A percentile compares a stretch with the other conserved stretches of the same genome.
These are phyloP conservation scores for Anas platyrhynchos DNA, from an alignment of 2,113 vertebrate species.

Conservation along the genomic window DNA sequence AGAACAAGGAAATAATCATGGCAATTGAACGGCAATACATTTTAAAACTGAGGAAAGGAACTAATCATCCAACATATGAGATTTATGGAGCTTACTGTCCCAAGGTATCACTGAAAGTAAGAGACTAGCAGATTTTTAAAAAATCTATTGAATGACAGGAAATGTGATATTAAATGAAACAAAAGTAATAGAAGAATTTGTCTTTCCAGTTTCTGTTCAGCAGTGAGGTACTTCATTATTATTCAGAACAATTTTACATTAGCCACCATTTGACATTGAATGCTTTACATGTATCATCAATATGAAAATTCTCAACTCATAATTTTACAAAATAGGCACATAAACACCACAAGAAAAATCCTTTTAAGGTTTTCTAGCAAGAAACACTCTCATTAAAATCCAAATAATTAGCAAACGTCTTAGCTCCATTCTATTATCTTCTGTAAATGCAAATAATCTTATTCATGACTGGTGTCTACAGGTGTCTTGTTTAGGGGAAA, in stretches of 20 bases:
- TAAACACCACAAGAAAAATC: neutral
- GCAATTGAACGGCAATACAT: constrained; percentile 30
- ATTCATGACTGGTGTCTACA: neutral
- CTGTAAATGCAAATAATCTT: neutral
- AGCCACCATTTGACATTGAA: neutral
- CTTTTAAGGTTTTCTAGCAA: neutral
- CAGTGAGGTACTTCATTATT: neutral
- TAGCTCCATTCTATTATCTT: neutral
- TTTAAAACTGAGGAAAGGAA: constrained; percentile 7
- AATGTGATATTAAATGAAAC: neutral
- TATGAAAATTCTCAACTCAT: neutral
- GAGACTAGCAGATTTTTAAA: neutral
- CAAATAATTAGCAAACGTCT: neutral
- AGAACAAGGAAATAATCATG: constrained; percentile 24
- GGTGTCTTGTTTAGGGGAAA: neutral
- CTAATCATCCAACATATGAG: neutral
- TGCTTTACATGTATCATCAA: neutral
- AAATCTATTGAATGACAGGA: neutral
- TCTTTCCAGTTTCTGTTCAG: neutral
- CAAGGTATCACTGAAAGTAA: neutral
- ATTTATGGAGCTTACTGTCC: neutral
- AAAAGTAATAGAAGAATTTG: neutral
- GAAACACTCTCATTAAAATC: neutral
- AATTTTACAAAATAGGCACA: neutral
- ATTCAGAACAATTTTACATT: neutral